phyloP scores from a whole-genome alignment of 2,113 vertebrate genomes.

The Chinchilla lanigera region DNA sequence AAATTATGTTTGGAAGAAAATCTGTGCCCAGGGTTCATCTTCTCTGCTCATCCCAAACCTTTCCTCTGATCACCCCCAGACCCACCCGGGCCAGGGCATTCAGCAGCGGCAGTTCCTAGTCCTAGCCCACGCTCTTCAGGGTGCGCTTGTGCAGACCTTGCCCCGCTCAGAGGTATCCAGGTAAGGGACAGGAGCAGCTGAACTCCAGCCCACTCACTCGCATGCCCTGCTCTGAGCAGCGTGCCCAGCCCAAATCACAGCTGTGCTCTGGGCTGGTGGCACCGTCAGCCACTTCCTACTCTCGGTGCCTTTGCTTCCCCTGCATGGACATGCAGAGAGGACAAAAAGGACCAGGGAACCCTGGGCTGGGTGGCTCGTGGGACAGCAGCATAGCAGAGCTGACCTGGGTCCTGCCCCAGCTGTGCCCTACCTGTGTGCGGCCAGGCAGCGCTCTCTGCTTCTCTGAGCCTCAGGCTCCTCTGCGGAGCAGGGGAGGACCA shows the following conservation, averaged over 20 bases:
- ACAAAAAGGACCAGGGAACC: background rate
- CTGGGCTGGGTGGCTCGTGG: background rate
- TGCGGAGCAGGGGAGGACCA: background rate
- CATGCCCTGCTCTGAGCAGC: background rate
- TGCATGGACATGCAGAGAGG: background rate
- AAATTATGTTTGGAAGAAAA: background rate
- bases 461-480: background rate
- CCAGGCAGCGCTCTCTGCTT: background rate
- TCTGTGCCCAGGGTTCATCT: background rate
- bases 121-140: background rate
- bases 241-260: background rate
- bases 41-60: background rate
- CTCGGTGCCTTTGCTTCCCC: background rate
- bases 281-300: background rate
- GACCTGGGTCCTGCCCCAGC: background rate
- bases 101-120: background rate
- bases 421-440: no score
- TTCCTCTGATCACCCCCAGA: background rate
- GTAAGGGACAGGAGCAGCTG: background rate
- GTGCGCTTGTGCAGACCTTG: background rate
- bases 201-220: background rate
- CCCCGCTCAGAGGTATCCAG: background rate
- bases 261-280: accelerated
- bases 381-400: background rate
- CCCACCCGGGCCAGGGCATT: background rate